These are phyloP conservation scores for Nylanderia fulva DNA, from an alignment of 1,140 invertebrate species.

Conservation along the genomic window DNA sequence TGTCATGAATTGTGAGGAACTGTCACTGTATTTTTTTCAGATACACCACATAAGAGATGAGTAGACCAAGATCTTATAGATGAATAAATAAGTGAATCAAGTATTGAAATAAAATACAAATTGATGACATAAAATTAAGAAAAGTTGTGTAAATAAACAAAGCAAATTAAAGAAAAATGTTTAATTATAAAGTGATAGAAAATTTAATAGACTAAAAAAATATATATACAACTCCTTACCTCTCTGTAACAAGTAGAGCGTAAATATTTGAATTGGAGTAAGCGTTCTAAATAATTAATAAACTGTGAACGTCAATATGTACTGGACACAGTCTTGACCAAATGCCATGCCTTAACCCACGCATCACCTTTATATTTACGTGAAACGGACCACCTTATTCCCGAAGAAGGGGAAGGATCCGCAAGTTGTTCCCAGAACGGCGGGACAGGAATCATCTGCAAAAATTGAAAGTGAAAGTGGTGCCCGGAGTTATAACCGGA, in stretches of 20 bases:
- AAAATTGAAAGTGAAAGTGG: conserved; percentile 82
- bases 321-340: not conserved
- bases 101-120: not conserved
- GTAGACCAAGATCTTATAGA: not conserved
- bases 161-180: not conserved
- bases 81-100: not conserved
- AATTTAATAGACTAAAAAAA: not conserved
- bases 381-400: not conserved
- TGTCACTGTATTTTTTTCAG: not conserved
- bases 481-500: conserved; percentile 78
- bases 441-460: conserved; percentile 50
- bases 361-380: conserved; percentile 63
- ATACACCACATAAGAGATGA: not conserved
- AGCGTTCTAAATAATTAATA: not conserved
- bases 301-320: not conserved
- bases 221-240: conserved; percentile 10
- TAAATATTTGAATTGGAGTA: not conserved
- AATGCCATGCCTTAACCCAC: not conserved
- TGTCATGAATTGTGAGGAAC: not conserved
- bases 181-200: not conserved
- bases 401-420: conserved; percentile 56
- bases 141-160: not conserved
- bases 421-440: conserved; percentile 36
- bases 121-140: not conserved
- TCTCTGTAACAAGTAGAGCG: not conserved